A percentile compares a stretch with the other conserved stretches of the same genome.
Evolutionary conservation across 2,113 vertebrate species (phyloP).

Genomic region (Ophiodon elongatus): DNA sequence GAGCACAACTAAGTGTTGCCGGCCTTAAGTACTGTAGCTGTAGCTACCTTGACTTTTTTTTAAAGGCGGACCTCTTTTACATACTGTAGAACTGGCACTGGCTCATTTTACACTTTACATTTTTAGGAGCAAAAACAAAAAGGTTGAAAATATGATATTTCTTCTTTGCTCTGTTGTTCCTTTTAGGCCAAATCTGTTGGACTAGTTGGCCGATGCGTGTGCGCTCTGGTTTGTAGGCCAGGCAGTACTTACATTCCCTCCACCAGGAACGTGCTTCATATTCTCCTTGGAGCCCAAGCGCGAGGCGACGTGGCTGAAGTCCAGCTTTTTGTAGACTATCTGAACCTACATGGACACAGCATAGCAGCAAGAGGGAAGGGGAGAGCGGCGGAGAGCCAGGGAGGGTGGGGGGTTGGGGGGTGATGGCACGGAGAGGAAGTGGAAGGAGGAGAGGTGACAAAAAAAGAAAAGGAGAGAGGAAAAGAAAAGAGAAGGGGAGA

Average conservation of each 20-base stretch:
- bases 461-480: neutral
- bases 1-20: neutral
- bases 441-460: neutral
- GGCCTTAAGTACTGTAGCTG: neutral
- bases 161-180: constrained; percentile 1
- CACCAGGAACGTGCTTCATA: constrained; percentile 99
- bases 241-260: constrained; percentile 98
- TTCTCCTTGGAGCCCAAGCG: constrained; percentile 99
- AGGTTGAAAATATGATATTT: neutral
- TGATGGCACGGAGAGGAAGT: neutral
- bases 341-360: constrained; percentile 92
- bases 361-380: constrained; percentile 83
- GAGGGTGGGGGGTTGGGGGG: neutral
- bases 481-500: constrained; percentile 19
- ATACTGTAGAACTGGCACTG: neutral
- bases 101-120: no score
- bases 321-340: constrained; percentile 98
- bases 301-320: constrained; percentile 98
- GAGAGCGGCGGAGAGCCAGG: neutral
- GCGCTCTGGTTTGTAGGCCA: constrained; percentile 31
- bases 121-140: neutral
- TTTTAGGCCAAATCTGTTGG: neutral
- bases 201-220: neutral
- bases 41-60: neutral
- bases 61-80: neutral